These are phyloP conservation scores for Wasmannia auropunctata DNA, from an alignment of 1,140 invertebrate genomes.

Conservation along the genomic window DNA sequence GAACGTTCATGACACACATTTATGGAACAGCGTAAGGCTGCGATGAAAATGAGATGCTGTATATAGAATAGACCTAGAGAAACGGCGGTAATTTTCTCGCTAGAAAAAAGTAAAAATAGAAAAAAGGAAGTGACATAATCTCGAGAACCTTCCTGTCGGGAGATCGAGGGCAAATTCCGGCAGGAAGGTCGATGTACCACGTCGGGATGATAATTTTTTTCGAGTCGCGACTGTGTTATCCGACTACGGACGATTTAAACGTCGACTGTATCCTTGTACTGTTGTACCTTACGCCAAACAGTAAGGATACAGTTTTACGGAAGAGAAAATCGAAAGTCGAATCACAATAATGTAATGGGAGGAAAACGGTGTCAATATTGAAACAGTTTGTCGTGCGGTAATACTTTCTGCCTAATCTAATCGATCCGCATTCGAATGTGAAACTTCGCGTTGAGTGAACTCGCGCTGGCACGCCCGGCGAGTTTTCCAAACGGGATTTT, in stretches of 20 bases:
- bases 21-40: not conserved
- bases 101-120: slow-evolving; percentile 19
- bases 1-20: not conserved
- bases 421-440: slow-evolving; percentile 10
- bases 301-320: not conserved
- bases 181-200: slow-evolving; percentile 35
- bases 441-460: not conserved
- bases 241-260: not conserved
- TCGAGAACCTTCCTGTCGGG: not conserved
- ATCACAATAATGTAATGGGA: not conserved
- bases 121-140: slow-evolving; percentile 58
- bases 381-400: not conserved
- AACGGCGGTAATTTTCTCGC: slow-evolving; percentile 6
- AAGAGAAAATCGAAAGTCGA: not conserved
- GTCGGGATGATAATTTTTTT: slow-evolving; percentile 32
- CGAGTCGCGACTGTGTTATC: not conserved
- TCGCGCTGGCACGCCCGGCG: not conserved
- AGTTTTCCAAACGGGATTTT: slow-evolving; percentile 40
- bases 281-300: no score
- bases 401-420: slow-evolving; percentile 26
- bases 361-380: not conserved
- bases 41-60: slow-evolving; percentile 15
- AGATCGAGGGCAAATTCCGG: slow-evolving; percentile 47
- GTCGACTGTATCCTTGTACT: no score
- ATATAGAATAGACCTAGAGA: slow-evolving; percentile 12